These are phyloP conservation scores for Gavialis gangeticus DNA, from an alignment of 2,113 vertebrate species.

Conservation along the genomic window DNA sequence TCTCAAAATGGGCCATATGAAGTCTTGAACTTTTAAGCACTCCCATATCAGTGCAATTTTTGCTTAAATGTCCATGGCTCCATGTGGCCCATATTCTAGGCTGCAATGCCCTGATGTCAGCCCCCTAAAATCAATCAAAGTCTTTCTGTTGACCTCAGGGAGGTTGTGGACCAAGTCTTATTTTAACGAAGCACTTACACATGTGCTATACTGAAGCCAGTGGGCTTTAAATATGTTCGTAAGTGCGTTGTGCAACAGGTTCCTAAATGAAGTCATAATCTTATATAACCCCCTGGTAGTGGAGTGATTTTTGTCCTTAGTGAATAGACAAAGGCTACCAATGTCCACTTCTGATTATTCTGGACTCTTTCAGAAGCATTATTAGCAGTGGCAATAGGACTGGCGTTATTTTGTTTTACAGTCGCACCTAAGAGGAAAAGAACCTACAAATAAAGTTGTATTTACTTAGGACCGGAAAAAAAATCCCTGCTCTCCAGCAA, in stretches of 20 bases:
- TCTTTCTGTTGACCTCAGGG: not conserved
- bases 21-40: not conserved
- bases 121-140: not conserved
- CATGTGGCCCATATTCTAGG: not conserved
- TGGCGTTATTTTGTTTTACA: not conserved
- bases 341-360: not conserved
- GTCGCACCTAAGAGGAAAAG: not conserved
- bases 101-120: not conserved
- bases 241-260: not conserved
- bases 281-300: not conserved
- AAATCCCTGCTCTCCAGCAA: not conserved
- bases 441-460: not conserved
- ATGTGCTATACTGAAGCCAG: not conserved
- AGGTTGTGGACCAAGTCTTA: not conserved
- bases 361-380: not conserved
- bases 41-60: not conserved
- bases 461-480: not conserved
- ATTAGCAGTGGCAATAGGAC: not conserved
- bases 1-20: not conserved
- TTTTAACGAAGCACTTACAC: not conserved
- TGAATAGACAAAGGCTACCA: not conserved
- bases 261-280: not conserved
- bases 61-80: not conserved
- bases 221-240: not conserved
- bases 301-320: not conserved